A percentile compares a stretch with the other conserved stretches of the same genome.
Conservation (phyloP, 1,140 invertebrate genomes). For the Dreissena polymorpha region DNA sequence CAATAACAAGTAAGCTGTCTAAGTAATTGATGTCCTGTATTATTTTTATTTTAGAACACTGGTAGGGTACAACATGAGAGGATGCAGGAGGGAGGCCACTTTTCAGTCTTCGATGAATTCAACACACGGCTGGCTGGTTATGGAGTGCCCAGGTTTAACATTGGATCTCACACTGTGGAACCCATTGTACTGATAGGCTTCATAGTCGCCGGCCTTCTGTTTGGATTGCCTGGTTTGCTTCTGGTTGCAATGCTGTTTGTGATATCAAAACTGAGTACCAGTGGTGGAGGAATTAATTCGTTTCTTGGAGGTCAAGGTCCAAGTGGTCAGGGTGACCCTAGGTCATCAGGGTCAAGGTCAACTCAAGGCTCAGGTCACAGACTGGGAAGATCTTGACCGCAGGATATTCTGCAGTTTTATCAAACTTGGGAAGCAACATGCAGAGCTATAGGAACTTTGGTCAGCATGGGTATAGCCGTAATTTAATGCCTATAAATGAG, state of each 20-base stretch:
- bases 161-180: slow-evolving; percentile 65
- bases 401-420: background rate
- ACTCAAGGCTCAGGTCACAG: slow-evolving; percentile 57
- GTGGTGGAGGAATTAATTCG: slow-evolving; percentile 47
- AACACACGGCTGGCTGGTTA: slow-evolving; percentile 64
- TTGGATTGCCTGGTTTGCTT: slow-evolving; percentile 69
- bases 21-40: no score
- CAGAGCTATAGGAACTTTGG: background rate
- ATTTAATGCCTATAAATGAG: background rate
- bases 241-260: slow-evolving; percentile 67
- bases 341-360: slow-evolving; percentile 13
- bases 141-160: slow-evolving; percentile 65
- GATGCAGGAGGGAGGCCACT: slow-evolving; percentile 48
- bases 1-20: no score
- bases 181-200: slow-evolving; percentile 68
- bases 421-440: background rate
- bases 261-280: slow-evolving; percentile 61
- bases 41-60: slow-evolving; percentile 31
- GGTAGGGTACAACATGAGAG: slow-evolving; percentile 40
- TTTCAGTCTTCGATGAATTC: slow-evolving; percentile 66
- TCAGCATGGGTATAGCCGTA: background rate
- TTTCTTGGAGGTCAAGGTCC: slow-evolving; percentile 40
- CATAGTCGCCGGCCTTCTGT: slow-evolving; percentile 63
- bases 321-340: background rate
- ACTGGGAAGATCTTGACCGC: slow-evolving; percentile 57